Base-by-base conservation (phyloP, 2,888 invertebrate genomes). In the Mesoligia furuncula region DNA sequence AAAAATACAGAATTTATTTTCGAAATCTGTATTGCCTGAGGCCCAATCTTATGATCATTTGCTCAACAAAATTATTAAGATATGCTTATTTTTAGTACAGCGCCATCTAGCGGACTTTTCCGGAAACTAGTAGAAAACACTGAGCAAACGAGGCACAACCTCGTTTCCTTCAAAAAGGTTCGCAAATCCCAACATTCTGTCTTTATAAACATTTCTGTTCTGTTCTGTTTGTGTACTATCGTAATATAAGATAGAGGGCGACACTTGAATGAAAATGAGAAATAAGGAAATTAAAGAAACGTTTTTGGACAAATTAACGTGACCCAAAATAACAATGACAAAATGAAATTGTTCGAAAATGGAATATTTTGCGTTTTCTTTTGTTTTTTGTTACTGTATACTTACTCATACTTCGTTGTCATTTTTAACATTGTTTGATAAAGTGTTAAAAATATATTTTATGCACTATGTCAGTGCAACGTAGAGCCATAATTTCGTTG, bases 31-130 rank as follows among this genome's bases (percentile, higher is more conserved):
- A 17, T 11, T 24, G 24, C 24, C 7, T 0, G 3, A 27, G n/a
- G 1, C 27, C 31, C 4, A 68, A 9, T 31, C 24, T 15, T 68
- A 27, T n/a, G 8, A 13, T 31, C 31, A 31, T 31, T 31, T 45
- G 27, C 17, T 36, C 17, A 17, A 36, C 36, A 9, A 67, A 51
- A 51, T 66, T 0, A 27, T n/a, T 9, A 11, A 0, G 1, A 9
- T 36, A 68, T n/a, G 1, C 17, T 36, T 36, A n/a, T 36, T 11
- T 69, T 68, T 42, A 48, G 7, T 8, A 51, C 2, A 78, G 9
- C 54, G 75, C 73, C 75, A 84, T 79, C 84, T 84, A 61, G 15
- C 0, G 20, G 64, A 54, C 0, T 75, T 85, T 82, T 75, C 73
- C 48, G 0, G 48, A 66, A 76, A 24, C 31, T 20, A 24, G 20